phyloP scores from a whole-genome alignment of 1,140 invertebrate species.

The Streblospio benedicti region DNA sequence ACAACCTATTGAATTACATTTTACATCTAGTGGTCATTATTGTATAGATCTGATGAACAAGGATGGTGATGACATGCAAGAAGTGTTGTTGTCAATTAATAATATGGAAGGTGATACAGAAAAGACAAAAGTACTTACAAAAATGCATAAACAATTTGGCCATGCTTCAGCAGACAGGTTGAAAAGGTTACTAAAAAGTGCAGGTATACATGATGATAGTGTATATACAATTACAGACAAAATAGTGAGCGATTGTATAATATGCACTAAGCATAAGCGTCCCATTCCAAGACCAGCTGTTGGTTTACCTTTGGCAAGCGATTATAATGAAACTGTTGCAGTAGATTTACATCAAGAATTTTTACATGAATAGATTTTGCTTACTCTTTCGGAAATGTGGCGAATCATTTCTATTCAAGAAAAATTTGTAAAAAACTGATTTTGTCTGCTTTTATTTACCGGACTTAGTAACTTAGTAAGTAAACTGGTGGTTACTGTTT shows the following conservation, averaged over 20 bases:
- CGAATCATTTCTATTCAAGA: too few species aligned
- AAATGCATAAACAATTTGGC: slow-evolving; percentile 22
- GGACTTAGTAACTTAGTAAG: too few species aligned
- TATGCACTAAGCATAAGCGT: slow-evolving; percentile 14
- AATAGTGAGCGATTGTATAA: slow-evolving; percentile 12
- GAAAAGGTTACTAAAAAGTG: slow-evolving; percentile 10
- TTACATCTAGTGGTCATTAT: slow-evolving; percentile 21
- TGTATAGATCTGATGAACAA: slow-evolving; percentile 11
- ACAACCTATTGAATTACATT: slow-evolving; percentile 17
- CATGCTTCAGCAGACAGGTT: slow-evolving; percentile 17
- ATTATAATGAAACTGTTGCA: slow-evolving; percentile 23
- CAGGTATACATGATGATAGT: slow-evolving; percentile 5
- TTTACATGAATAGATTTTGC: too few species aligned
- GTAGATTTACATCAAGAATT: slow-evolving; percentile 20
- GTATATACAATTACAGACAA: background rate
- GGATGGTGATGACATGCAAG: background rate
- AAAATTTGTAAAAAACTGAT: too few species aligned
- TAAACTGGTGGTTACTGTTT: too few species aligned
- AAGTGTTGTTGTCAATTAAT: background rate
- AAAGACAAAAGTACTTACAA: slow-evolving; percentile 6
- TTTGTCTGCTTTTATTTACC: too few species aligned
- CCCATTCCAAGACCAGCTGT: slow-evolving; percentile 18
- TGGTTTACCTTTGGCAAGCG: slow-evolving; percentile 16
- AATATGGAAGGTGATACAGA: slow-evolving; percentile 3
- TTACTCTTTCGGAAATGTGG: too few species aligned